Conservation (phyloP, 2,113 vertebrate species). For the Leucopsar rothschildi region DNA sequence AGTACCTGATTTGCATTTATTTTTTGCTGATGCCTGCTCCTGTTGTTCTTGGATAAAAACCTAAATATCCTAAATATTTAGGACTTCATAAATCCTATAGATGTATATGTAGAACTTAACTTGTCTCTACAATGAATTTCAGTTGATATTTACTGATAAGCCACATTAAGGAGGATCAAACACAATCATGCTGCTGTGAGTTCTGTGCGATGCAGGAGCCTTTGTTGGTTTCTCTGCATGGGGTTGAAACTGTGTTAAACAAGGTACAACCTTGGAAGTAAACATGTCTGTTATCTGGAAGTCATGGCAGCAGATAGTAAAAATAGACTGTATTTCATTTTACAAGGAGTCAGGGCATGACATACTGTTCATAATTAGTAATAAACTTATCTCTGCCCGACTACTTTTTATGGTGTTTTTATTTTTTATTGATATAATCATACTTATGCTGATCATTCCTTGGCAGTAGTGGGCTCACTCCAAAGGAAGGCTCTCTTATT, state of each 20-base stretch:
- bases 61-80: background rate
- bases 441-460: background rate
- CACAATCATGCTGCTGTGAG: too few relatives aligned
- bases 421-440: slow-evolving; percentile 50
- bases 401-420: slow-evolving; percentile 66
- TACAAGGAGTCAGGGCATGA: slow-evolving; percentile 54
- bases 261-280: slow-evolving; percentile 78
- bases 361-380: slow-evolving; percentile 61
- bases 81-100: background rate
- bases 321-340: slow-evolving; percentile 78
- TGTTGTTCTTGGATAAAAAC: background rate
- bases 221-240: background rate
- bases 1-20: background rate
- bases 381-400: slow-evolving; percentile 57
- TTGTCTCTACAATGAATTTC: background rate
- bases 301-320: slow-evolving; percentile 74
- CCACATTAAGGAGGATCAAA: background rate
- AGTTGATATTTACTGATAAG: background rate
- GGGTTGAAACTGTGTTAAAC: slow-evolving; percentile 75
- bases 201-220: background rate
- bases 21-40: background rate
- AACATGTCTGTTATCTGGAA: slow-evolving; percentile 76
- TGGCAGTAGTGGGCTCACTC: background rate
- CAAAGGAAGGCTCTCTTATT: background rate
- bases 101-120: background rate